These are phyloP conservation scores for Stichopus horrens DNA, from an alignment of 53 echinoderm and acorn worm genomes.

Conservation along the genomic window DNA sequence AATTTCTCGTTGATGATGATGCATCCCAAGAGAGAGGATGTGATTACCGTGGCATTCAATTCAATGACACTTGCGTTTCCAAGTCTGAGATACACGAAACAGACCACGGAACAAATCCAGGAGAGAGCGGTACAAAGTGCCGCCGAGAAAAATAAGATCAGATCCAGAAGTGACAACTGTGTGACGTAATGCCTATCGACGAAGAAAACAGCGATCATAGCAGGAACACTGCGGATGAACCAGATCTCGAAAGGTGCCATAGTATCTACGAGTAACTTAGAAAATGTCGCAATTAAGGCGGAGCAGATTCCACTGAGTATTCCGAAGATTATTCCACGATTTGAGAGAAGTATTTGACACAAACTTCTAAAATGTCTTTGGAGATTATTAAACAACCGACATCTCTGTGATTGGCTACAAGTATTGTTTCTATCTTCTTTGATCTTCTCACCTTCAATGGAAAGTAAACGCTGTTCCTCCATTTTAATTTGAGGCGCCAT, in stretches of 20 bases:
- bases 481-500: neutral
- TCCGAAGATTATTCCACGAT: neutral
- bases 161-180: neutral
- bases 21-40: neutral
- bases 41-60: neutral
- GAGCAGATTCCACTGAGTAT: neutral
- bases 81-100: slow-evolving; percentile 8
- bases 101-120: neutral
- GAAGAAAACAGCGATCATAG: neutral
- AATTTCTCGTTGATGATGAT: neutral
- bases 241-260: slow-evolving; percentile 17
- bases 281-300: neutral
- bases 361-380: neutral
- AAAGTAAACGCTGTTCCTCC: neutral
- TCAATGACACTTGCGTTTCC: slow-evolving; percentile 24
- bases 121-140: slow-evolving; percentile 3
- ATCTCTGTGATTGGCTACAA: neutral
- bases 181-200: neutral
- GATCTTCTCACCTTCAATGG: neutral
- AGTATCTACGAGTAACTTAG: slow-evolving; percentile 9
- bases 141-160: neutral
- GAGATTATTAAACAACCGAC: neutral
- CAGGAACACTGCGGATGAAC: slow-evolving; percentile 5
- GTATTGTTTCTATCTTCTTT: neutral
- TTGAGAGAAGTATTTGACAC: neutral